A percentile compares a stretch with the other conserved stretches of the same genome.
Conservation (phyloP, 2,888 invertebrate species). For the Hirtodrosophila histrioides region DNA sequence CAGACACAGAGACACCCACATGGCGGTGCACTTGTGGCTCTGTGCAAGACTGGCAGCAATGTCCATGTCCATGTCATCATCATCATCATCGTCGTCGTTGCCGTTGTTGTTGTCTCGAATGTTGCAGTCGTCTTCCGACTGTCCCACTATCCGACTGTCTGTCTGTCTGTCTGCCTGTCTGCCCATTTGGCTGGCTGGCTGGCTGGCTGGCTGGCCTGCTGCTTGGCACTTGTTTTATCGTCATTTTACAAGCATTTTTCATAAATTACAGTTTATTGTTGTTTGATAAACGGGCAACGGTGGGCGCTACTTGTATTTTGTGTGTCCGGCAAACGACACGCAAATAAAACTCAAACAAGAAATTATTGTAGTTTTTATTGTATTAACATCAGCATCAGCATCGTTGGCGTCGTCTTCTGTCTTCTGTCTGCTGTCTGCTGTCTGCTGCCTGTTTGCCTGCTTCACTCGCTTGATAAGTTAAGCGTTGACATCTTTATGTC, state of each 20-base stretch:
- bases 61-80: constrained; percentile 72
- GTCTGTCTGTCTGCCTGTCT: constrained; percentile 6
- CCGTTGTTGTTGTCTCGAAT: constrained; percentile 30
- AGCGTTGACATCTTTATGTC: constrained; percentile 78
- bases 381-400: constrained; percentile 52
- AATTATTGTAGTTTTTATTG: constrained; percentile 75
- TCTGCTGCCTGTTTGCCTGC: constrained; percentile 23
- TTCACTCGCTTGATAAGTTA: constrained; percentile 69
- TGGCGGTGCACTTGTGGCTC: constrained; percentile 40
- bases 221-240: constrained; percentile 75
- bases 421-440: constrained; percentile 22
- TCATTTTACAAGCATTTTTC: constrained; percentile 80
- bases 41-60: constrained; percentile 70
- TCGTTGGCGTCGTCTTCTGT: constrained; percentile 53
- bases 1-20: constrained; percentile 46
- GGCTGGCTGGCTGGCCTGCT: constrained; percentile 20
- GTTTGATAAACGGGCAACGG: constrained; percentile 79
- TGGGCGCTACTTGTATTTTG: constrained; percentile 78
- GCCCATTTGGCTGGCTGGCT: constrained; percentile 17
- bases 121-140: constrained; percentile 15
- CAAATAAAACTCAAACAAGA: constrained; percentile 73
- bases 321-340: constrained; percentile 66
- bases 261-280: constrained; percentile 83
- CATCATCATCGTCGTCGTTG: constrained; percentile 44
- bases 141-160: constrained; percentile 7